phyloP scores from a whole-genome alignment of 1,140 invertebrate species.

The Bradysia coprophila region DNA sequence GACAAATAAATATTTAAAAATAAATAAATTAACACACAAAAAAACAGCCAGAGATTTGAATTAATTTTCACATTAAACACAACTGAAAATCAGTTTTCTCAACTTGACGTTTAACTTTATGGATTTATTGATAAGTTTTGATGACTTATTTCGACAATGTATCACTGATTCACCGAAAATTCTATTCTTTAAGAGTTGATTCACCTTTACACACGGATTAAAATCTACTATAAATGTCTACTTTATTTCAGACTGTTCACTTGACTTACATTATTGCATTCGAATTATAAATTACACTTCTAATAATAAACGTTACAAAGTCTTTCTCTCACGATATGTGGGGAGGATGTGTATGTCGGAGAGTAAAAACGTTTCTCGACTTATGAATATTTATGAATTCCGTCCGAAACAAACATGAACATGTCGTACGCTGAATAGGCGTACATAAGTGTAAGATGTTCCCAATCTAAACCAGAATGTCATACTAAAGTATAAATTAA shows the following conservation, averaged over 20 bases:
- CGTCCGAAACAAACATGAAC: background rate
- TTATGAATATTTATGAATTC: background rate
- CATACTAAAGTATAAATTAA: background rate
- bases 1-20: too few species aligned
- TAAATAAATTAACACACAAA: too few species aligned
- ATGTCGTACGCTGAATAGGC: background rate
- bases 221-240: conserved; percentile 3
- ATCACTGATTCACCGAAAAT: too few species aligned
- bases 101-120: too few species aligned
- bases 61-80: too few species aligned
- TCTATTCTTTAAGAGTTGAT: conserved; percentile 1
- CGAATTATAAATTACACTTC: background rate
- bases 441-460: too few species aligned
- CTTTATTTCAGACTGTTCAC: conserved; percentile 1
- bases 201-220: conserved; percentile 2
- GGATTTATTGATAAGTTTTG: too few species aligned
- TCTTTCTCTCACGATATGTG: background rate
- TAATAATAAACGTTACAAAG: background rate
- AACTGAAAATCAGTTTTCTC: too few species aligned
- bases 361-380: background rate
- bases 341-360: background rate
- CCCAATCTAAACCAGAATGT: background rate
- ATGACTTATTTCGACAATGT: too few species aligned
- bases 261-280: conserved; percentile 2
- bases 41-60: too few species aligned